A percentile compares a stretch with the other conserved stretches of the same genome.
phyloP scores from a whole-genome alignment of 2,888 invertebrate species.

The Cenopis cana region DNA sequence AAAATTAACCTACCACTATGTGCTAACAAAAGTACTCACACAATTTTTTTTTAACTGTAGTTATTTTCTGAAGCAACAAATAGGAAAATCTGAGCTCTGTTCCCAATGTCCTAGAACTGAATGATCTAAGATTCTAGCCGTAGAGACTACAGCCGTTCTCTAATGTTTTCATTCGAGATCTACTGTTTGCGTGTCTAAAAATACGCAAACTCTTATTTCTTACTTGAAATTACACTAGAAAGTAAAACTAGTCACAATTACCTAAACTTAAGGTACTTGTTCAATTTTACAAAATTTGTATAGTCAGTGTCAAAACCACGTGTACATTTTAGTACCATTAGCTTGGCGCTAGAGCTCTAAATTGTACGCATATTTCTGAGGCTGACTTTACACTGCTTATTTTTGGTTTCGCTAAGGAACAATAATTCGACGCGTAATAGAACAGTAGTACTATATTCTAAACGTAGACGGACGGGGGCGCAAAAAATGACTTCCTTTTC shows the following conservation, averaged over 20 bases:
- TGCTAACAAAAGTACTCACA: background rate
- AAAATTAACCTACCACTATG: background rate
- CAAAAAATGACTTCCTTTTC: background rate
- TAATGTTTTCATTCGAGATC: constrained; percentile 9
- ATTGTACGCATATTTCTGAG: background rate
- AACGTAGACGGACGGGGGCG: background rate
- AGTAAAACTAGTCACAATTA: constrained; percentile 12
- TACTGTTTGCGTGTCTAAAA: background rate
- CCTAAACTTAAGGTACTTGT: constrained; percentile 24
- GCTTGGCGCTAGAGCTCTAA: background rate
- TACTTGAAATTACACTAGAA: background rate
- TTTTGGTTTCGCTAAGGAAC: constrained; percentile 42
- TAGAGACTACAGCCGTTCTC: background rate
- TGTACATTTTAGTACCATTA: background rate
- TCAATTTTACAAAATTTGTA: constrained; percentile 17
- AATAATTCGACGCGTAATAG: constrained; percentile 20
- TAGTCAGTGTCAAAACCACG: constrained; percentile 4
- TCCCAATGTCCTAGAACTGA: background rate
- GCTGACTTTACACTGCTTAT: constrained; percentile 8
- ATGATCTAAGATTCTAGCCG: background rate
- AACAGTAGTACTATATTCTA: constrained; percentile 5
- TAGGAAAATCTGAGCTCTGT: constrained; percentile 5
- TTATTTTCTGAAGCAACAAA: too few species aligned
- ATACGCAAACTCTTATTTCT: constrained; percentile 8
- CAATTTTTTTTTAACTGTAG: too few species aligned